Evolutionary conservation across 2,797 vertebrate genomes (phyloP), one percentile per base, ranked within the genome.

Genomic region (Sus cebifrons): DNA sequence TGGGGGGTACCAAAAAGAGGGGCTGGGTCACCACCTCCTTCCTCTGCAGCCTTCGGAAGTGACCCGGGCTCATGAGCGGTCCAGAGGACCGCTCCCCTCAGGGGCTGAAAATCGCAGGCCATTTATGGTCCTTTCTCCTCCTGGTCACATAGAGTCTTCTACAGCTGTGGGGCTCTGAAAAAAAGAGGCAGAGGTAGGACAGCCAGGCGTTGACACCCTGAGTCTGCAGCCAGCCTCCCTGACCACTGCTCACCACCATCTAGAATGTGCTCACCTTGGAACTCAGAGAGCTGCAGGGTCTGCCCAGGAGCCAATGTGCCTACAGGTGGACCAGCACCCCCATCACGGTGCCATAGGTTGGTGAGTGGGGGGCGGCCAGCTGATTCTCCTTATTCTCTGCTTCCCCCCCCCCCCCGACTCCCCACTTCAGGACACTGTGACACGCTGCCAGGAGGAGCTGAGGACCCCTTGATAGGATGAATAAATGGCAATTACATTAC

Each of bases 401-500:
- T 68, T 71, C 0, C 65, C 36, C 36, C 36, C 36, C n/a, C 2
- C 96, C 84, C 29, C 70, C 36, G 67, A 32, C 67, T 73, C 77
- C 77, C 29, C 85, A 56, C 52, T 68, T 79, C 62, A 67, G 84
- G 86, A 58, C 49, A 90, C 21, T 29, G 1, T 67, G 79, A 62
- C 68, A 29, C 2, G 12, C 93, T 49, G 77, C 84, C 9, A 65
- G 68, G 96, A 96, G 94, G 74, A 91, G 92, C 86, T 84, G 92
- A 82, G 81, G 95, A 67, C 95, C 74, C 44, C 44, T 78, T 89
- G 90, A 89, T 93, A 90, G n/a, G 95, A 96, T 83, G 94, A 96
- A 96, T 97, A 97, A 91, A 95, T 70, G 94, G 91, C 93, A 97
- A 98, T 98, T 96, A 97, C 44, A 79, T 94, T 44, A 32, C 78